These are phyloP conservation scores for Gymnopithys bicolor DNA, from an alignment of 2,797 vertebrate species.

Conservation along the genomic window DNA sequence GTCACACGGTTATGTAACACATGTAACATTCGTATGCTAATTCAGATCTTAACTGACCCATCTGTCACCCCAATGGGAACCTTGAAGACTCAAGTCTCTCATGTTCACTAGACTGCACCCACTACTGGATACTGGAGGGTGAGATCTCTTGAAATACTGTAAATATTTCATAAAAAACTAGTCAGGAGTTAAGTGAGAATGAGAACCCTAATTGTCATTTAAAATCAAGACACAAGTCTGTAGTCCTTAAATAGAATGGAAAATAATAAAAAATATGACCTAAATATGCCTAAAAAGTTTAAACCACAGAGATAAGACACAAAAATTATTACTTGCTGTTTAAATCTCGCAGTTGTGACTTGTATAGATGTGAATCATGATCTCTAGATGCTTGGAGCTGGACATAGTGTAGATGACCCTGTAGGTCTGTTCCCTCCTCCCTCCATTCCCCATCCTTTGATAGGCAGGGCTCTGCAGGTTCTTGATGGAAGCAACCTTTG, in stretches of 20 bases:
- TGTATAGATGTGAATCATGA: not conserved
- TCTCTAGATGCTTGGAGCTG: not conserved
- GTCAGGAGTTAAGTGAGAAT: not conserved
- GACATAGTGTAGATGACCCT: not conserved
- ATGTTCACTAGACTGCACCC: not conserved
- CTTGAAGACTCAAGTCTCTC: not conserved
- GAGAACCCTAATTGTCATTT: not conserved
- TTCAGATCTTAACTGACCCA: not conserved
- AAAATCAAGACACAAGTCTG: not conserved
- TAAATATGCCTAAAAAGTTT: not conserved
- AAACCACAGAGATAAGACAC: not conserved
- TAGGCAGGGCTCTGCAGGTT: not conserved
- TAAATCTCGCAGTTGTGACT: not conserved
- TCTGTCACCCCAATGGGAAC: not conserved
- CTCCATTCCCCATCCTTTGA: not conserved
- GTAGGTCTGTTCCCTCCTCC: not conserved
- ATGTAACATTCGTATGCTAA: fast-evolving
- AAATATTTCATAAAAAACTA: not conserved
- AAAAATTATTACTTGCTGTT: not conserved
- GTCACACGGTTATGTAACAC: not conserved
- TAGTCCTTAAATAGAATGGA: not conserved
- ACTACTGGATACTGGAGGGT: not conserved
- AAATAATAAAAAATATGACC: not conserved
- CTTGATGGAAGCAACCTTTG: not conserved
- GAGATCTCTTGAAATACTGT: not conserved